Conservation (phyloP, 2,888 invertebrate species). For the Sarcophaga subvicina region DNA sequence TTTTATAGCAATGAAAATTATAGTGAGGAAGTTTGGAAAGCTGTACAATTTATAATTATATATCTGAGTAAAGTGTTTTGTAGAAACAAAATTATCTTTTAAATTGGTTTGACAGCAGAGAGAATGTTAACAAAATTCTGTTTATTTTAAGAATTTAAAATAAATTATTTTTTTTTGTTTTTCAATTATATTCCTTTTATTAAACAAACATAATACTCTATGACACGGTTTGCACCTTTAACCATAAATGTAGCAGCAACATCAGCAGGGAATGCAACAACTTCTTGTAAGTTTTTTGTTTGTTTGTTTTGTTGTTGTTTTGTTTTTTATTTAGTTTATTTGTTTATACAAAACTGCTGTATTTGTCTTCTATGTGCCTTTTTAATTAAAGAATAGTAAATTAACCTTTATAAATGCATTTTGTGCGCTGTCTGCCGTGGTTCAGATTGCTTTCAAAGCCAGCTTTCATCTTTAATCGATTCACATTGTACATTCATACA, state of each 20-base stretch:
- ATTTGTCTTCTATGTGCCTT: conserved; percentile 1
- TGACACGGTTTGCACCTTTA: conserved; percentile 59
- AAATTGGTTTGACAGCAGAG: conserved; percentile 70
- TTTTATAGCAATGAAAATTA: too few species aligned
- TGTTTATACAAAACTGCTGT: conserved; percentile 9
- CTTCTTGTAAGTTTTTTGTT: conserved; percentile 90
- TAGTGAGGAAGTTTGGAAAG: too few species aligned
- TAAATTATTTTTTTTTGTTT: conserved; percentile 61
- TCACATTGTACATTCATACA: conserved; percentile 10
- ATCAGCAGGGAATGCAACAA: conserved; percentile 95
- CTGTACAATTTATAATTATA: too few species aligned
- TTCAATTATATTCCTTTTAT: conserved; percentile 61
- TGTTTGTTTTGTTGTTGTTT: conserved; percentile 48
- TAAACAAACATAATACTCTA: conserved; percentile 37
- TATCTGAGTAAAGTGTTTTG: conserved; percentile 32
- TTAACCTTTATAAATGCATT: conserved; percentile 24
- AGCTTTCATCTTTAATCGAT: background rate
- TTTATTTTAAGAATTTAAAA: conserved; percentile 49
- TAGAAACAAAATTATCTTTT: conserved; percentile 82
- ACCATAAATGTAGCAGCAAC: conserved; percentile 85
- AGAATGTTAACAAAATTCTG: conserved; percentile 25
- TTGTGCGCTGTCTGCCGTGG: conserved; percentile 49
- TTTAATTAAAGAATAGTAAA: conserved; percentile 7
- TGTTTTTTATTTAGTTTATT: conserved; percentile 65
- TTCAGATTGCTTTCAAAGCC: conserved; percentile 35